Base-by-base conservation (phyloP, 92 coral and sea anemone genomes). In the Porites rus region DNA sequence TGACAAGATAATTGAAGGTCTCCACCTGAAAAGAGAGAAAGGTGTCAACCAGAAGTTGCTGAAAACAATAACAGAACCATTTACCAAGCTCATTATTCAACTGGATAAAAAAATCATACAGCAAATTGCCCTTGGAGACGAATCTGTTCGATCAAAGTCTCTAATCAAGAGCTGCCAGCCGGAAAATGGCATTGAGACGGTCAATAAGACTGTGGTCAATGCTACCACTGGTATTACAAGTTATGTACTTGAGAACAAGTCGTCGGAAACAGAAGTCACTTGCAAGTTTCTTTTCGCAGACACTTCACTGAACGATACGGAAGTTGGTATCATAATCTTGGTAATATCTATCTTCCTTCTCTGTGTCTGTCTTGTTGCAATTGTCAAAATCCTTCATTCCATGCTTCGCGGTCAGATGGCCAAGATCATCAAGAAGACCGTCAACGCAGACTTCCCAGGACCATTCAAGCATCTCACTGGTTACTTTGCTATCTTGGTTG, bases 361-460 rank as follows among this genome's bases (percentile, higher is more conserved):
- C 58, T 97, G 97, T 51, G 50, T 84, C 73, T 97, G 99, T 87
- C 96, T 97, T n/a, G 64, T 97, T 51, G 51, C 84, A 25, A 92
- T 97, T 17, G 99, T 97, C 17, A 97, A 97, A 86, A 24, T 93
- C 51, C 90, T 97, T 20, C 99, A 95, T 73, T 97, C 99, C 56
- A 78, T 95, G 89, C 83, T 97, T 19, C 93, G 88, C 68, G 98
- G 99, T 19, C 98, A 97, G 52, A 67, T 97, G 85, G 99, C 99
- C 22, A 93, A 84, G 6, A 94, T 93, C 75, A 94, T 97, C 82
- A 97, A 95, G 77, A 88, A 88, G 73, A 95, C 98, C 1, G 95
- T 97, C 11, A 97, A 97, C 77, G 93, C 99, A 22, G 99, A 97
- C 78, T 97, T 97, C 67, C 99, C 99, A 8, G 92, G 90, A 72